Conservation (phyloP, 2,888 invertebrate species). For the Hermaeophaga mercurialis region DNA sequence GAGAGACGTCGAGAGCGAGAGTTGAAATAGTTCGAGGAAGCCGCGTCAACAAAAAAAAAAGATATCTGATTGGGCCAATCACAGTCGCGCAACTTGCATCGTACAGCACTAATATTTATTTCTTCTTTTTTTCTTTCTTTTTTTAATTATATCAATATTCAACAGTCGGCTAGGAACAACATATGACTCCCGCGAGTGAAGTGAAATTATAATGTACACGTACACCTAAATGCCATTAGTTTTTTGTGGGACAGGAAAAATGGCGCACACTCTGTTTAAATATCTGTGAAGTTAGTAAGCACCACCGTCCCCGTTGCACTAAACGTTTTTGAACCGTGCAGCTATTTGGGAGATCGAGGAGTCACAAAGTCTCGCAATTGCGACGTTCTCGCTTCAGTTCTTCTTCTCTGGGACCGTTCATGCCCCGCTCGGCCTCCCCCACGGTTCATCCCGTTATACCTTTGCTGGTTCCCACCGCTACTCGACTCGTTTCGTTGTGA, state of each 20-base stretch:
- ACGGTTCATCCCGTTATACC: conserved; percentile 34
- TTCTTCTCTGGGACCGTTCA: conserved; percentile 48
- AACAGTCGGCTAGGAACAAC: conserved; percentile 55
- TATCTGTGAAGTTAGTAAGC: conserved; percentile 24
- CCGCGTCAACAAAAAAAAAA: conserved; percentile 41
- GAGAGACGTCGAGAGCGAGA: conserved; percentile 43
- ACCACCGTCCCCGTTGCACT: conserved; percentile 25
- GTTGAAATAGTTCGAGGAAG: conserved; percentile 39
- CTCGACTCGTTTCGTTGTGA: conserved; percentile 35
- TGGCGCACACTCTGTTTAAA: conserved; percentile 24
- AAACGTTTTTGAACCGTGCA: conserved; percentile 38
- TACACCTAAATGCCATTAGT: conserved; percentile 47
- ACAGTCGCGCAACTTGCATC: conserved; percentile 51
- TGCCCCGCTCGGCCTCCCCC: conserved; percentile 34
- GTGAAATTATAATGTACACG: conserved; percentile 48
- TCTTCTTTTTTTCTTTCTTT: conserved; percentile 19
- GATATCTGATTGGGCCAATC: conserved; percentile 50
- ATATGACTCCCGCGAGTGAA: conserved; percentile 51
- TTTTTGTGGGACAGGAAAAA: conserved; percentile 39
- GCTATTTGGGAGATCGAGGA: conserved; percentile 58
- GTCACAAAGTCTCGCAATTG: conserved; percentile 56
- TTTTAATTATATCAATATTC: conserved; percentile 49
- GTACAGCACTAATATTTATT: conserved; percentile 49
- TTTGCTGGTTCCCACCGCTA: conserved; percentile 31
- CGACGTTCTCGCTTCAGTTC: conserved; percentile 50